These are phyloP conservation scores for Drosophila miranda DNA, from an alignment of 1,140 invertebrate species.

Conservation along the genomic window DNA sequence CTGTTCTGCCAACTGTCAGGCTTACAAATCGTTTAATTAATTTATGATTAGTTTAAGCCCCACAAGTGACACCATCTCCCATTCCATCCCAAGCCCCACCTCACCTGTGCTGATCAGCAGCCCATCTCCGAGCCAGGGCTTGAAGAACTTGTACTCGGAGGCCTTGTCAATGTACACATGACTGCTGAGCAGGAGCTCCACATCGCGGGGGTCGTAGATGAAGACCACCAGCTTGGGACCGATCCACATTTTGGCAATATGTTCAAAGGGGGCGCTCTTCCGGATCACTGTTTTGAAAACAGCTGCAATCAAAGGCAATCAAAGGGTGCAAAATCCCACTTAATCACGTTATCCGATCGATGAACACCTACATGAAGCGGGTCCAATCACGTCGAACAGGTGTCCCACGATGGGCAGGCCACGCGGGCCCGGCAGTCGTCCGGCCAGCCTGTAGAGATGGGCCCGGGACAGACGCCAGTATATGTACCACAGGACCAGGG, in stretches of 20 bases:
- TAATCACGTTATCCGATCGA: background rate
- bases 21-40: conserved; percentile 71
- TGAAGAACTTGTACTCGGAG: conserved; percentile 88
- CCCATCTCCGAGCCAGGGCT: conserved; percentile 89
- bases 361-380: conserved; percentile 82
- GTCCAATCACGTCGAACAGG: conserved; percentile 87
- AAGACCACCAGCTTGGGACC: conserved; percentile 89
- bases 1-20: conserved; percentile 74
- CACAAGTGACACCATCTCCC: background rate
- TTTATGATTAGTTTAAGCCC: conserved; percentile 61
- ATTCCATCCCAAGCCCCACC: background rate
- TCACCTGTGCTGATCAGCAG: conserved; percentile 89
- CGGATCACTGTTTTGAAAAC: conserved; percentile 86
- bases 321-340: too few relatives aligned
- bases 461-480: conserved; percentile 89
- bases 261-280: conserved; percentile 84
- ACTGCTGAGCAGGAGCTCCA: conserved; percentile 89
- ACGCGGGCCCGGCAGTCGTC: conserved; percentile 87
- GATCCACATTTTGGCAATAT: conserved; percentile 88
- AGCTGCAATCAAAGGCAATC: conserved; percentile 82
- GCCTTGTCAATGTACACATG: conserved; percentile 90
- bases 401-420: conserved; percentile 89
- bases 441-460: conserved; percentile 87
- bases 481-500: conserved; percentile 86
- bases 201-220: conserved; percentile 88